phyloP scores from a whole-genome alignment of 2,888 invertebrate species.

The Melinopterus prodromus region DNA sequence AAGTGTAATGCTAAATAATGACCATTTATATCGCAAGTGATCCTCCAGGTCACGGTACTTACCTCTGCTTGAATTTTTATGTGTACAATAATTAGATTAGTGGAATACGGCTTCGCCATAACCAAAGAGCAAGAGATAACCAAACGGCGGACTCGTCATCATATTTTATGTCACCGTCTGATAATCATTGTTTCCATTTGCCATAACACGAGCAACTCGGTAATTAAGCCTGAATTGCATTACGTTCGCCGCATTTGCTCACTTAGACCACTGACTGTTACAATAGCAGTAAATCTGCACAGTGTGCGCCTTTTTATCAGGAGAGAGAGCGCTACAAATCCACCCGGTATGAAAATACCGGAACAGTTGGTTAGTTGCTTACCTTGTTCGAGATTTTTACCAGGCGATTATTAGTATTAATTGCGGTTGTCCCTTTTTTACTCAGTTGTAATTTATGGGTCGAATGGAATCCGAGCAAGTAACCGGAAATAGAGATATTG shows the following conservation, averaged over 20 bases:
- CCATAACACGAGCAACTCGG: neutral
- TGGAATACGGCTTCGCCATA: neutral
- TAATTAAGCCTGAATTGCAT: neutral
- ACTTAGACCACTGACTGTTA: neutral
- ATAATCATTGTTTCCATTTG: neutral
- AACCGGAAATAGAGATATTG: neutral
- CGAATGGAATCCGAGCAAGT: neutral
- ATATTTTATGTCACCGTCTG: slow-evolving; percentile 4
- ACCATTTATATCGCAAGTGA: neutral
- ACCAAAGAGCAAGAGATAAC: neutral
- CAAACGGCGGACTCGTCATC: neutral
- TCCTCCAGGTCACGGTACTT: neutral
- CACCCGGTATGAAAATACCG: slow-evolving; percentile 4
- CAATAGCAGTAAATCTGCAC: slow-evolving; percentile 4
- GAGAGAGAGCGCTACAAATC: neutral
- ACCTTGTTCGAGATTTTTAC: slow-evolving; percentile 4
- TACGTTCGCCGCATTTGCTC: neutral
- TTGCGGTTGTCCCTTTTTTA: neutral
- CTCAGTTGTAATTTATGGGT: neutral
- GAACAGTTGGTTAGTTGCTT: neutral
- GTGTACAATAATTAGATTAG: slow-evolving; percentile 4
- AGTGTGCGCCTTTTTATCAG: neutral
- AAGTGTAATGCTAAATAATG: neutral
- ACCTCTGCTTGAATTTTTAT: neutral
- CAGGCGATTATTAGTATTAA: neutral